These are phyloP conservation scores for Drosophila glabriapex DNA, from an alignment of 2,888 invertebrate species.

Conservation along the genomic window DNA sequence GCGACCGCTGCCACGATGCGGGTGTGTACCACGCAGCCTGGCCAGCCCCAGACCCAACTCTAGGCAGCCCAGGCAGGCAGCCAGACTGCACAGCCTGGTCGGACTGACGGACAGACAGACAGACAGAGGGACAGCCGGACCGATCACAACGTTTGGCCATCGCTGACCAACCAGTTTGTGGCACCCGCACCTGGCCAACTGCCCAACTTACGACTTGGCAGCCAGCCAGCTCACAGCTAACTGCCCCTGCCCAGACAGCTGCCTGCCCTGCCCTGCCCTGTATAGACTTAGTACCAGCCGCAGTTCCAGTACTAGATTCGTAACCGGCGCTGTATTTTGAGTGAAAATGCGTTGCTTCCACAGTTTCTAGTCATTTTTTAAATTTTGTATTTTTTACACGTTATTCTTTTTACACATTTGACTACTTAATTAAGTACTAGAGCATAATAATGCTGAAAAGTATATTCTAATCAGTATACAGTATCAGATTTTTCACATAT, in stretches of 20 bases:
- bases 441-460: neutral
- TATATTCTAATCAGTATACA: neutral
- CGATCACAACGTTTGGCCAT: slow-evolving; percentile 65
- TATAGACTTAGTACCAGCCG: neutral
- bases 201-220: slow-evolving; percentile 74
- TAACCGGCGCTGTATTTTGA: neutral
- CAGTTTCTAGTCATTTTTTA: neutral
- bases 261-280: slow-evolving; percentile 31
- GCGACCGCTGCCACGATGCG: slow-evolving; percentile 71
- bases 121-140: slow-evolving; percentile 26
- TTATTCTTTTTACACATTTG: neutral
- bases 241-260: slow-evolving; percentile 60
- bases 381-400: neutral
- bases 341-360: slow-evolving; percentile 26
- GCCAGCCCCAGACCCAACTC: slow-evolving; percentile 31
- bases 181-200: slow-evolving; percentile 83
- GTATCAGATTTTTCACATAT: neutral
- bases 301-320: slow-evolving; percentile 16
- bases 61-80: slow-evolving; percentile 24
- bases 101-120: slow-evolving; percentile 16
- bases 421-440: neutral
- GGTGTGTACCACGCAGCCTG: slow-evolving; percentile 72
- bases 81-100: slow-evolving; percentile 36
- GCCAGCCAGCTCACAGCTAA: slow-evolving; percentile 34
- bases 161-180: slow-evolving; percentile 75